A percentile compares a stretch with the other conserved stretches of the same genome.
These are phyloP conservation scores for Procambarus clarkii DNA, from an alignment of 1,140 invertebrate genomes.

Conservation along the genomic window DNA sequence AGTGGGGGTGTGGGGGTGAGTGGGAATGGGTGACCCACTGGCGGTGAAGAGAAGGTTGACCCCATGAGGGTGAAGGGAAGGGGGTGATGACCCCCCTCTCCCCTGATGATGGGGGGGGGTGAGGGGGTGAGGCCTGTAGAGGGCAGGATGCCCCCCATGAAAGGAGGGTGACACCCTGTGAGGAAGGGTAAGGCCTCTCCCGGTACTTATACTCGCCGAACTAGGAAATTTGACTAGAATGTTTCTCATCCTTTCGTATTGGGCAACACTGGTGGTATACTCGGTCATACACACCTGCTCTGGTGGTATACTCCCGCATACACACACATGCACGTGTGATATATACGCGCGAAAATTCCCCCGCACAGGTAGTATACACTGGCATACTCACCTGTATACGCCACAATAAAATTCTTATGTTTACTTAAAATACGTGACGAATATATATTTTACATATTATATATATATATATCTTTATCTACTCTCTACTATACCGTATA, in stretches of 20 bases:
- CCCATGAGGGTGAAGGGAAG: too few species aligned
- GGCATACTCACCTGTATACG: too few species aligned
- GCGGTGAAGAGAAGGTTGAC: neutral
- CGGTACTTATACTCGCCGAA: neutral
- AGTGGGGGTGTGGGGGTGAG: too few species aligned
- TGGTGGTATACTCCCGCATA: too few species aligned
- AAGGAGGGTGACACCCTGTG: neutral
- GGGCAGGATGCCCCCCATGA: neutral
- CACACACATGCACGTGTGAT: too few species aligned
- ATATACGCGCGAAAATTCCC: too few species aligned
- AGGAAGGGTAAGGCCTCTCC: neutral
- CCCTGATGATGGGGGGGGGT: neutral
- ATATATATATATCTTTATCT: neutral
- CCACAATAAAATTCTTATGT: neutral
- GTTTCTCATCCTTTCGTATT: neutral
- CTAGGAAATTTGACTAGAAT: neutral
- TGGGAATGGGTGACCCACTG: too few species aligned
- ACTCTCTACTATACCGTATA: too few species aligned
- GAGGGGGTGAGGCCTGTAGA: neutral
- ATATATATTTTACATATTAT: neutral
- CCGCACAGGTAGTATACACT: neutral
- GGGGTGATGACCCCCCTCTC: too few species aligned
- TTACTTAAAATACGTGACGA: neutral
- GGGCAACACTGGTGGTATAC: neutral
- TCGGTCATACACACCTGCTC: too few species aligned